A percentile compares a stretch with the other conserved stretches of the same genome.
Conservation (phyloP, 2,888 invertebrate species). For the Eilema griseolum region DNA sequence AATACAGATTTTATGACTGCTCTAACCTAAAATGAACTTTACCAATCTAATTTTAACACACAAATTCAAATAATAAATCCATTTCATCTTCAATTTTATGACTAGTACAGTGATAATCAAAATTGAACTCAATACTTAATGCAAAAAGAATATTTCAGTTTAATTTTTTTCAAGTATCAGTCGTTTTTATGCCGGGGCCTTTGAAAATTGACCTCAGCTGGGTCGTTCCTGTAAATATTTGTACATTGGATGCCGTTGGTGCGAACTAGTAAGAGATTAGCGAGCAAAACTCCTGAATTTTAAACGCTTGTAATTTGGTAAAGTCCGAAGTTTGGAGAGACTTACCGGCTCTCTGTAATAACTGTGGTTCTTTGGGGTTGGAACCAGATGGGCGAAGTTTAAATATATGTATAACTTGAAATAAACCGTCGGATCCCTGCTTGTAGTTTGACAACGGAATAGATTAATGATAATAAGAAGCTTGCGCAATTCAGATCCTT, state of each 20-base stretch:
- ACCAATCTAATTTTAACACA: conserved; percentile 61
- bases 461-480: conserved; percentile 18
- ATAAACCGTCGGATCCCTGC: conserved; percentile 5
- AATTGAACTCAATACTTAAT: conserved; percentile 39
- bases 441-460: conserved; percentile 12
- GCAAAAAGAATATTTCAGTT: conserved; percentile 41
- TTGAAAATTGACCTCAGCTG: conserved; percentile 84
- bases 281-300: conserved; percentile 65
- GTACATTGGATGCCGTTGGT: conserved; percentile 73
- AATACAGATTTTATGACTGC: conserved; percentile 41
- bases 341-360: conserved; percentile 45
- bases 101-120: conserved; percentile 36
- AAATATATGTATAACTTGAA: conserved; percentile 27
- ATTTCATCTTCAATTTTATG: conserved; percentile 66
- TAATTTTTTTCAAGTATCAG: conserved; percentile 28
- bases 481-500: conserved; percentile 8
- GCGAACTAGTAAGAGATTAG: conserved; percentile 79
- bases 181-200: conserved; percentile 51
- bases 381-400: conserved; percentile 26
- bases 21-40: conserved; percentile 68
- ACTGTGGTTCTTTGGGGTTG: conserved; percentile 35
- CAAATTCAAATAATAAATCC: conserved; percentile 58
- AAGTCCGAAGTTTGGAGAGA: conserved; percentile 46
- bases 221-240: conserved; percentile 82
- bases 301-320: conserved; percentile 55